Percentiles rank a stretch among this genome's conserved stretches.
These are phyloP conservation scores for Drosophila kuntzei DNA, from an alignment of 2,888 invertebrate genomes.

Conservation along the genomic window DNA sequence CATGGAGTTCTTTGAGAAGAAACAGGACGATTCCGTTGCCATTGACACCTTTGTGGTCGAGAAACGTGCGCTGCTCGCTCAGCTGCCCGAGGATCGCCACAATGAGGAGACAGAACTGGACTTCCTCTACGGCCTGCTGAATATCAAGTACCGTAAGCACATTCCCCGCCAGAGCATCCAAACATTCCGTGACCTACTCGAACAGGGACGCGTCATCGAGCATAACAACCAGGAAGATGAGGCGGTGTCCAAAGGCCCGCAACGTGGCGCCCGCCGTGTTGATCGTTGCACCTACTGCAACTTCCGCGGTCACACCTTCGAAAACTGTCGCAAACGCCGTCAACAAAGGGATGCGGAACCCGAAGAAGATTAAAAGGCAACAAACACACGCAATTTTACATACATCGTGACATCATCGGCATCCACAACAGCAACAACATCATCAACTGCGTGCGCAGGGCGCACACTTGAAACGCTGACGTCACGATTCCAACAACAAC, in stretches of 20 bases:
- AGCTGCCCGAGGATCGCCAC: slow-evolving; percentile 82
- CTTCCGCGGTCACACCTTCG: slow-evolving; percentile 80
- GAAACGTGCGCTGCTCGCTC: slow-evolving; percentile 82
- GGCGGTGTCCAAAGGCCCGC: slow-evolving; percentile 44
- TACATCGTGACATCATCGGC: slow-evolving; percentile 47
- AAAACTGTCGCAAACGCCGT: slow-evolving; percentile 79
- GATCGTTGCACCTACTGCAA: slow-evolving; percentile 83
- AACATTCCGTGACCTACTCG: slow-evolving; percentile 81
- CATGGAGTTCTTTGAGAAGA: slow-evolving; percentile 82
- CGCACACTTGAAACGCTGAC: slow-evolving; percentile 24
- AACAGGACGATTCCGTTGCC: slow-evolving; percentile 68
- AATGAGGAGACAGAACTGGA: slow-evolving; percentile 82
- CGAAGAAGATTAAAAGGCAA: slow-evolving; percentile 30
- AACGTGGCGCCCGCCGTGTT: slow-evolving; percentile 55
- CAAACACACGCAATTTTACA: slow-evolving; percentile 14
- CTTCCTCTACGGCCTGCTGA: slow-evolving; percentile 81
- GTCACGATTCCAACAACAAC: slow-evolving; percentile 24
- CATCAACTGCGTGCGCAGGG: slow-evolving; percentile 28
- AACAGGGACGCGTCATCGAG: slow-evolving; percentile 82
- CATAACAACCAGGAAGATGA: slow-evolving; percentile 74
- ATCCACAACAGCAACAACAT: slow-evolving; percentile 20
- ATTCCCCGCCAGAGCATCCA: slow-evolving; percentile 76
- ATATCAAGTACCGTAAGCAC: slow-evolving; percentile 82
- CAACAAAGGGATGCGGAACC: slow-evolving; percentile 20
- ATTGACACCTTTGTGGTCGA: slow-evolving; percentile 83